Base-by-base conservation (phyloP, 1,140 invertebrate genomes). In the Holotrichia oblita region DNA sequence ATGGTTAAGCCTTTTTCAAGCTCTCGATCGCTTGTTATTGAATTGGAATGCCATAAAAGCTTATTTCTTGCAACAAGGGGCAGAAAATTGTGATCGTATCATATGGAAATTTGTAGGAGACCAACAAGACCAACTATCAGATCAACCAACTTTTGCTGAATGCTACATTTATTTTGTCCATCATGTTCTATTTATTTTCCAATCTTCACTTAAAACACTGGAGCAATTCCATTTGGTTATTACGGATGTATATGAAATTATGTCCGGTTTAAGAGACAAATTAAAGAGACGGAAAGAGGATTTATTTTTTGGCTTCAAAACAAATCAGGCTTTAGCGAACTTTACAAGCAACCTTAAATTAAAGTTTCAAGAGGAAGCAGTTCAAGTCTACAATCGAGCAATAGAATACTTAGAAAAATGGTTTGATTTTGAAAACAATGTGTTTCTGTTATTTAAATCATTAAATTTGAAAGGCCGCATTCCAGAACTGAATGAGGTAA, bases 81-180 rank as follows among this genome's bases (percentile, higher is more conserved):
- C 14, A 20, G 64, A 72, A 72, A 72, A 72, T 72, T 72, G n/a
- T 72, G 64, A 72, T 24, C 14, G 14, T 72, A 24, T 72, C 22
- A 72, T 72, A 72, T 72, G 64, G 64, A 72, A 72, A 72, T 72
- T 72, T 72, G 24, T 72, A 72, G 64, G 64, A 72, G 64, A 72
- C 22, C 64, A 72, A 20, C 2, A 72, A 72, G 73, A 76, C 20
- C 74, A 76, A 55, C 6, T 76, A 42, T 76, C 41, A 76, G 74
- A 76, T 44, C 41, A 42, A 6, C 74, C 74, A 76, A 76, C 74
- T 44, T 76, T 76, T 76, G 40, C 74, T 74, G 73, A 74, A 74
- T 74, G 73, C 22, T 74, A 74, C 14, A 74, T 40, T 74, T 74
- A 72, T 74, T 40, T 74, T 74, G 27, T 74, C 22, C 40, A 74